phyloP scores from a whole-genome alignment of 2,113 vertebrate genomes.

The Prietella phreatophila region DNA sequence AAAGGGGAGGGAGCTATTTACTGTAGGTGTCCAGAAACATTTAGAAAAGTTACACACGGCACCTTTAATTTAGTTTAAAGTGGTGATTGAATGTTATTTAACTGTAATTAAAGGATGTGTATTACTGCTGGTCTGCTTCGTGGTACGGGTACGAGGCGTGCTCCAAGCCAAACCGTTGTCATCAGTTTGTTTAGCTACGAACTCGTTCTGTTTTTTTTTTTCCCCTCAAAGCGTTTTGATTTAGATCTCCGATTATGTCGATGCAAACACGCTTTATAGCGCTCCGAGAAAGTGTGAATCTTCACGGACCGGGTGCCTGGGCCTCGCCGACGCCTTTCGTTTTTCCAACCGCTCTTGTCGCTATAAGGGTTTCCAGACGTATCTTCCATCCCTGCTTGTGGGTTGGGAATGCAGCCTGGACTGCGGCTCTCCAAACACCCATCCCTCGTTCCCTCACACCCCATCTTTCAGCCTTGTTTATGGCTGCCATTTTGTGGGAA shows the following conservation, averaged over 20 bases:
- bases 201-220: not conserved
- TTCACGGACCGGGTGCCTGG: not conserved
- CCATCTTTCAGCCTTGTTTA: constrained; percentile 40
- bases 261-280: not conserved
- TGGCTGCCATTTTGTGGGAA: constrained; percentile 32
- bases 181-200: not conserved
- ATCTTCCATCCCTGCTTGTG: constrained; percentile 25
- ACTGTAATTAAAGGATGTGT: not conserved
- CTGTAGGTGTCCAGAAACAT: no score
- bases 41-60: not conserved
- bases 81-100: no score
- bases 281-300: constrained; percentile 5
- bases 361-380: constrained; percentile 27
- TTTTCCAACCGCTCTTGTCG: not conserved
- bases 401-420: constrained; percentile 39
- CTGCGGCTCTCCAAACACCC: constrained; percentile 25
- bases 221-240: not conserved
- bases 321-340: constrained; percentile 7
- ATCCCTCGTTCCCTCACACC: constrained; percentile 32
- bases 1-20: no score
- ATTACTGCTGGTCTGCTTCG: not conserved
- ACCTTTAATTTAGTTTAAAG: not conserved
- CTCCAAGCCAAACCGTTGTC: not conserved
- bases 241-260: not conserved
- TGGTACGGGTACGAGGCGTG: not conserved